A percentile compares a stretch with the other conserved stretches of the same genome.
Conservation (phyloP, 2,888 invertebrate species). For the Pachliopta kotzebuea region DNA sequence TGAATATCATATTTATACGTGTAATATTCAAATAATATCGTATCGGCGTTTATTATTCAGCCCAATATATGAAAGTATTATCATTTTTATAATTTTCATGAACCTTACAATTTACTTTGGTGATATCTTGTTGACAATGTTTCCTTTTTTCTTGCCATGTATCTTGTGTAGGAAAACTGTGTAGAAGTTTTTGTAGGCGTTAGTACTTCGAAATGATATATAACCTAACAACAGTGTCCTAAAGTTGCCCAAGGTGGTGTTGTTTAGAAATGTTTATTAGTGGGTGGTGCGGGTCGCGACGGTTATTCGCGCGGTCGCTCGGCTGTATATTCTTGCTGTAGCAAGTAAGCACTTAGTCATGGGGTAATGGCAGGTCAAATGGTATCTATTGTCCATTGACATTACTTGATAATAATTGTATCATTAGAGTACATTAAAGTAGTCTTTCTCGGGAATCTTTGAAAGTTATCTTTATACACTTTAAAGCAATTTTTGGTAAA, state of each 20-base stretch:
- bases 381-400: constrained; percentile 80
- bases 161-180: constrained; percentile 72
- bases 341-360: constrained; percentile 72
- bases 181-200: constrained; percentile 71
- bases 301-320: constrained; percentile 58
- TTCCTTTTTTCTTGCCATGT: constrained; percentile 79
- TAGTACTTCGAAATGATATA: constrained; percentile 77
- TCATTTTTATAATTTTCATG: constrained; percentile 50
- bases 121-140: constrained; percentile 65
- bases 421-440: constrained; percentile 80
- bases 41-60: constrained; percentile 38
- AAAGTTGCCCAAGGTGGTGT: constrained; percentile 72
- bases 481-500: constrained; percentile 76
- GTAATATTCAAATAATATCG: constrained; percentile 56
- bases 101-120: constrained; percentile 50
- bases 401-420: constrained; percentile 80
- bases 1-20: constrained; percentile 54
- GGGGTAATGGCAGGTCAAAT: constrained; percentile 75
- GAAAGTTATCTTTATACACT: constrained; percentile 80
- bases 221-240: constrained; percentile 65
- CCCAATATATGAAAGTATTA: constrained; percentile 57
- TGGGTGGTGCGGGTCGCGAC: constrained; percentile 55
- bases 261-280: constrained; percentile 73
- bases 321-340: constrained; percentile 76
- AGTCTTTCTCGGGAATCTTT: constrained; percentile 78